A percentile compares a stretch with the other conserved stretches of the same genome.
phyloP scores from a whole-genome alignment of 2,888 invertebrate genomes.

The Hydroisotoma schaefferi region DNA sequence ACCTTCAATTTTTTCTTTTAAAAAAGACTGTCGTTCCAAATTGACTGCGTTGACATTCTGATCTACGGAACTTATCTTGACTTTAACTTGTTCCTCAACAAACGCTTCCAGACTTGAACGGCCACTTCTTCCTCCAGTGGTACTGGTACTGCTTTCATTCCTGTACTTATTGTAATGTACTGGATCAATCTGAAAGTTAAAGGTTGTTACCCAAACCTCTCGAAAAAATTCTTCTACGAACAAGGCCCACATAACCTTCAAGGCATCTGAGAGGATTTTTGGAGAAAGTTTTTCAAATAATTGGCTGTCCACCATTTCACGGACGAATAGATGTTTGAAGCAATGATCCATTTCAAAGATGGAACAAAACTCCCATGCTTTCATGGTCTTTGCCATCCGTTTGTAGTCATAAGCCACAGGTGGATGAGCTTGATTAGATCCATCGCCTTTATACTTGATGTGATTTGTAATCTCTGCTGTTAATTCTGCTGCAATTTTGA shows the following conservation, averaged over 20 bases:
- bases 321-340: constrained; percentile 6
- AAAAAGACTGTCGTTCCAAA: no score
- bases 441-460: neutral
- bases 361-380: constrained; percentile 21
- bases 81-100: no score
- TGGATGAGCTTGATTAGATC: neutral
- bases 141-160: neutral
- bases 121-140: no score
- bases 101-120: no score
- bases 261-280: neutral
- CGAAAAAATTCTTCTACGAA: constrained; percentile 14
- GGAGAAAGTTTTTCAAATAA: neutral
- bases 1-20: no score
- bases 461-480: constrained; percentile 21
- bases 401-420: constrained; percentile 3
- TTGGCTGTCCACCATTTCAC: neutral
- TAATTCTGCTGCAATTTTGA: constrained; percentile 10
- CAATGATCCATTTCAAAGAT: constrained; percentile 6
- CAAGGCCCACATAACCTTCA: constrained; percentile 6
- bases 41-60: no score
- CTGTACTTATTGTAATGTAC: no score
- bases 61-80: no score
- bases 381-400: constrained; percentile 13
- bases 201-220: constrained; percentile 7
- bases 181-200: no score